Evolutionary conservation across 1,140 invertebrate genomes (phyloP).

Genomic region (Chlorops oryzae): DNA sequence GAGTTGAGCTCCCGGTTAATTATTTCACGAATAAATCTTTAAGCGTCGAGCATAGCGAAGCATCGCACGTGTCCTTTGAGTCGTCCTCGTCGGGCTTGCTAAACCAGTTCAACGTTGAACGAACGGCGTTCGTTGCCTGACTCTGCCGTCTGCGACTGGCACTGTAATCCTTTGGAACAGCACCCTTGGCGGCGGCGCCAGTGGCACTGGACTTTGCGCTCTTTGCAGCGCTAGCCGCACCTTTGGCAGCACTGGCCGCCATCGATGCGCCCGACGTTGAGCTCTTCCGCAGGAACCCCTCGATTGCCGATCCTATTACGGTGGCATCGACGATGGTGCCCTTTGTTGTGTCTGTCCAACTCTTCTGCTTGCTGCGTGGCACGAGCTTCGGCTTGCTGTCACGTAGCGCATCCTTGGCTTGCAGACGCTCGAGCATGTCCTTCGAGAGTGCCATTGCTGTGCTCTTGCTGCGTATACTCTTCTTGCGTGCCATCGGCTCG

Average conservation of each 20-base stretch:
- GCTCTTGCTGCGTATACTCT: conserved; percentile 49
- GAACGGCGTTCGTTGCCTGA: conserved; percentile 32
- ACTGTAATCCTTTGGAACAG: conserved; percentile 35
- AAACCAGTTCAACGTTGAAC: conserved; percentile 42
- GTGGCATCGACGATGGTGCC: conserved; percentile 61
- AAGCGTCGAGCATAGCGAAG: conserved; percentile 69
- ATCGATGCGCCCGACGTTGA: conserved; percentile 47
- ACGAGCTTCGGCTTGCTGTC: conserved; percentile 39
- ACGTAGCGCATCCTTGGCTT: conserved; percentile 40
- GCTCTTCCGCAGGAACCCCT: conserved; percentile 64
- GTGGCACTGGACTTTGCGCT: conserved; percentile 5
- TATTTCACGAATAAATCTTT: conserved; percentile 79
- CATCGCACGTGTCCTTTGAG: conserved; percentile 62
- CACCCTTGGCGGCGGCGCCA: conserved; percentile 24
- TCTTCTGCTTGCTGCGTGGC: conserved; percentile 41
- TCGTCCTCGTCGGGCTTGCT: conserved; percentile 56
- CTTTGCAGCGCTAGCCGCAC: conserved; percentile 32
- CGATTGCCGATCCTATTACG: conserved; percentile 71
- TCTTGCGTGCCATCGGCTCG: conserved; percentile 63
- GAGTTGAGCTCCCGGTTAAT: conserved; percentile 14
- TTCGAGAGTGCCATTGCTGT: conserved; percentile 51
- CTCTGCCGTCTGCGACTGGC: conserved; percentile 32
- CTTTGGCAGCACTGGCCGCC: conserved; percentile 36
- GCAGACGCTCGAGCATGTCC: conserved; percentile 51
- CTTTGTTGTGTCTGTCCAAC: conserved; percentile 37